Percentiles rank a stretch among this genome's conserved stretches.
phyloP scores from a whole-genome alignment of 2,797 vertebrate species.

The Mormyrops boulengeri region DNA sequence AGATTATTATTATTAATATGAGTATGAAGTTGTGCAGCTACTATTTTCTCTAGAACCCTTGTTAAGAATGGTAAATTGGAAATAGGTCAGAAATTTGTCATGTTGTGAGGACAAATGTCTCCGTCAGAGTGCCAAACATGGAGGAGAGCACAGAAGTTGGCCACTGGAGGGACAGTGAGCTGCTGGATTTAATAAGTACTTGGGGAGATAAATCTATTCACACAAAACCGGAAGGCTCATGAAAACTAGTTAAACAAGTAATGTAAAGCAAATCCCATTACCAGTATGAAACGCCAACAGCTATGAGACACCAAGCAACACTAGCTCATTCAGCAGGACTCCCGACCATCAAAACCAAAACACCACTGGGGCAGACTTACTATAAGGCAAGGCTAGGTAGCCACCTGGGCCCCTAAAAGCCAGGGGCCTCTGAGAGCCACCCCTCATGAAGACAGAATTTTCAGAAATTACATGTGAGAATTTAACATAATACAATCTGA shows the following conservation, averaged over 20 bases:
- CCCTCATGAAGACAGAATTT: neutral
- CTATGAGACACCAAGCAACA: neutral
- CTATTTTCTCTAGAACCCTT: too few relatives aligned
- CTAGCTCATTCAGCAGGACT: neutral
- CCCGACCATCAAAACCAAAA: neutral
- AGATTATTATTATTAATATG: too few relatives aligned
- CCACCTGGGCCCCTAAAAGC: neutral
- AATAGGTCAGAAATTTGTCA: too few relatives aligned
- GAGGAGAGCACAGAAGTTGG: too few relatives aligned
- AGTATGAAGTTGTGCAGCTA: too few relatives aligned
- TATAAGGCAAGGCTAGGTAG: neutral
- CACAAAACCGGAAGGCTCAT: too few relatives aligned
- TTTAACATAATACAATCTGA: neutral
- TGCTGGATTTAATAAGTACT: too few relatives aligned
- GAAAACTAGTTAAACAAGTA: neutral
- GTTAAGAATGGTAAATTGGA: too few relatives aligned
- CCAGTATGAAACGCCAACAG: neutral
- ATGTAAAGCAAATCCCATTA: neutral
- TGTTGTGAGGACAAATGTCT: neutral
- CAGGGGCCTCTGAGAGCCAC: neutral
- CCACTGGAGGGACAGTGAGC: too few relatives aligned
- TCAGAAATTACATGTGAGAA: neutral
- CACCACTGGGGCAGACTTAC: neutral
- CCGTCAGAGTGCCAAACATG: too few relatives aligned
- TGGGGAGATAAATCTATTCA: too few relatives aligned